Evolutionary conservation across 1,140 invertebrate species (phyloP).

Genomic region (Dendrolimus kikuchii): DNA sequence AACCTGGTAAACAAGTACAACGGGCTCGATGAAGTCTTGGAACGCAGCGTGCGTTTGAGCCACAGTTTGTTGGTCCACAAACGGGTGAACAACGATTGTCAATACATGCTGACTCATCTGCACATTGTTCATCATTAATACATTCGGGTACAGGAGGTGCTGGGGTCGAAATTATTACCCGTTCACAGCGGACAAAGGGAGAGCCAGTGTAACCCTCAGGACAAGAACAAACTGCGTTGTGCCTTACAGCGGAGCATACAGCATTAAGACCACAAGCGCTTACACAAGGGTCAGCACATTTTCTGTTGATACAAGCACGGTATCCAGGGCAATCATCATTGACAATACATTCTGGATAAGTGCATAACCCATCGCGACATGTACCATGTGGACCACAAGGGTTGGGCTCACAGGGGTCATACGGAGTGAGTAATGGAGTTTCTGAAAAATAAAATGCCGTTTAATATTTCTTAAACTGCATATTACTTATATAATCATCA

Average conservation of each 20-base stretch:
- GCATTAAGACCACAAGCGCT: slow-evolving; percentile 89
- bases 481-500: neutral
- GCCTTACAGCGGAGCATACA: slow-evolving; percentile 84
- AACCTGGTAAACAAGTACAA: slow-evolving; percentile 88
- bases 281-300: slow-evolving; percentile 86
- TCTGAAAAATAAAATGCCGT: slow-evolving; percentile 2
- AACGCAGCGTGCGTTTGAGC: slow-evolving; percentile 85
- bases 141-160: slow-evolving; percentile 83
- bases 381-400: slow-evolving; percentile 86
- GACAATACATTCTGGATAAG: slow-evolving; percentile 89
- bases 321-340: slow-evolving; percentile 88
- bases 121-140: slow-evolving; percentile 84
- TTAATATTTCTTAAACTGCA: slow-evolving; percentile 6
- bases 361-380: slow-evolving; percentile 84
- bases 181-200: slow-evolving; percentile 81
- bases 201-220: slow-evolving; percentile 82
- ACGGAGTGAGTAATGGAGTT: slow-evolving; percentile 35
- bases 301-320: slow-evolving; percentile 84
- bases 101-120: slow-evolving; percentile 87
- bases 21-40: slow-evolving; percentile 86
- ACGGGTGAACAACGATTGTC: slow-evolving; percentile 84
- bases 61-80: slow-evolving; percentile 83
- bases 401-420: slow-evolving; percentile 85
- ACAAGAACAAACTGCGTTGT: slow-evolving; percentile 83
- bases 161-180: slow-evolving; percentile 50